Percentiles rank a stretch among this genome's conserved stretches.
These are phyloP conservation scores for Agrotis segetum DNA, from an alignment of 2,888 invertebrate species.

Conservation along the genomic window DNA sequence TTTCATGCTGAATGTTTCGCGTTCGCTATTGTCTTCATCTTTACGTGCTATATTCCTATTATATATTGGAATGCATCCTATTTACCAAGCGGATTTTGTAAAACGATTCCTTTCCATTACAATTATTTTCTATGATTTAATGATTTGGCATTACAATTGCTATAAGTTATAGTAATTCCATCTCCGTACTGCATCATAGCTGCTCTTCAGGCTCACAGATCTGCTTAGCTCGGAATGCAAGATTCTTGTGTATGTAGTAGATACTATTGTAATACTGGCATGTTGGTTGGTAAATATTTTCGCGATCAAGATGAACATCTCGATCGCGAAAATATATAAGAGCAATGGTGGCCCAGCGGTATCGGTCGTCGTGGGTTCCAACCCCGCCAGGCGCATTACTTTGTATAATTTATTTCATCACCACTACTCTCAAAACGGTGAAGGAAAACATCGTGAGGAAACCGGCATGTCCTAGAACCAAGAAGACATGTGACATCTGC, in stretches of 20 bases:
- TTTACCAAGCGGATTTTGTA: background rate
- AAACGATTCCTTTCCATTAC: background rate
- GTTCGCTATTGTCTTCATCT: conserved; percentile 14
- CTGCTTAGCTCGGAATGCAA: conserved; percentile 17
- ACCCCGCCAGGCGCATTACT: no score
- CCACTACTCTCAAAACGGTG: no score
- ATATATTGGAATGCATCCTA: background rate
- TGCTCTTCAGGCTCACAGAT: background rate
- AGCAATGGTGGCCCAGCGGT: no score
- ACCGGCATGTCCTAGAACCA: no score
- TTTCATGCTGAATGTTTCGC: background rate
- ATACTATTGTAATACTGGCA: background rate
- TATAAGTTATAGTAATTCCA: background rate
- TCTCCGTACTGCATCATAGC: background rate
- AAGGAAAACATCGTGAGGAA: no score
- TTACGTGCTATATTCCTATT: background rate
- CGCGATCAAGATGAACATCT: conserved; percentile 21
- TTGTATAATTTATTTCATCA: no score
- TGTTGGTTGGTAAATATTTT: conserved; percentile 1
- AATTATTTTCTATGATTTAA: background rate
- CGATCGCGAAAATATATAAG: no score
- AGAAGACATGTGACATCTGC: no score
- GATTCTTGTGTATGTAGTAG: background rate
- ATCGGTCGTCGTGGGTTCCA: no score
- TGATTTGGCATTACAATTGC: background rate